Evolutionary conservation across 2,797 vertebrate species (phyloP), one percentile per base, ranked within the genome.

Genomic region (Heterohyrax brucei): DNA sequence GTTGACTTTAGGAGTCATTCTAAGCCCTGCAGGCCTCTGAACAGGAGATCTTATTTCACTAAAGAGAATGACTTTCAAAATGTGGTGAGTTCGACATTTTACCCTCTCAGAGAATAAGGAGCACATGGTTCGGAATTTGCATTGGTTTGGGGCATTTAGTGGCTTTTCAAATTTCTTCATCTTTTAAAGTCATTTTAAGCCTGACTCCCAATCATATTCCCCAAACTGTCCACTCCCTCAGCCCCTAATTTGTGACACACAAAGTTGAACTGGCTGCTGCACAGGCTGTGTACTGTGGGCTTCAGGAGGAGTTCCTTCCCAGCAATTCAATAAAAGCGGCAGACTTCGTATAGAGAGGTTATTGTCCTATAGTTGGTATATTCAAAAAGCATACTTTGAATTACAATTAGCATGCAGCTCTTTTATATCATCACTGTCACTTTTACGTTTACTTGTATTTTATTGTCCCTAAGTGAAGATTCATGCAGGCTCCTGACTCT

Each of bases 1-100:
- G 96, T 92, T 96, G 94, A 89, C 93, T 92, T 95, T 95, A 95
- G 66, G n/a, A 94, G 80, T 87, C 80, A 61, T 70, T 50, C 10
- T 76, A 68, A 91, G 87, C n/a, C 64, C 80, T n/a, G 7, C 30
- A 87, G 88, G 56, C 56, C 91, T 95, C 77, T 39, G 85, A 81
- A 81, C 61, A 92, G 64, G 56, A 39, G 62, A 81, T 94, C 61
- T 3, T 88, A 4, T 96, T 97, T 95, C 95, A 95, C 70, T 64
- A 75, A 93, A 87, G 66, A 77, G 70, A 94, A 62, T 50, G 19
- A 85, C 85, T 95, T 96, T 85, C 85, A 78, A 87, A 53, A 95
- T 87, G 70, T 50, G 50, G 87, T 48, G 30, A 72, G 24, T 95
- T 28, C 95, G 93, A 94, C 64, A 68, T 75, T 89, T 87, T n/a